Evolutionary conservation across 2,797 vertebrate genomes (phyloP), one percentile per base, ranked within the genome.

Genomic region (Gephyroberyx darwinii): DNA sequence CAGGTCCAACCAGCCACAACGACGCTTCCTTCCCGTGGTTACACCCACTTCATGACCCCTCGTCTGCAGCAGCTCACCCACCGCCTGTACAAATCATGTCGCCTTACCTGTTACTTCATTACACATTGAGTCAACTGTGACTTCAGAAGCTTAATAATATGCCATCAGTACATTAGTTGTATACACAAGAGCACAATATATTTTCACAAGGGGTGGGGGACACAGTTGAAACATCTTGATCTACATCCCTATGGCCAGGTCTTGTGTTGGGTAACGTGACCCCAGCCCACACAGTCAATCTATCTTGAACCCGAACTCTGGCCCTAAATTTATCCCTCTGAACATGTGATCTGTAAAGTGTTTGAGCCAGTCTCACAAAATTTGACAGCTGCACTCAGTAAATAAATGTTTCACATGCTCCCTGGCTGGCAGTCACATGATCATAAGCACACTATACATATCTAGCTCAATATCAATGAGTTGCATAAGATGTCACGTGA

Each of bases 1-100:
- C 73, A 99, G 94, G 92, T 99, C 98, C 90, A 99, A 90, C 98
- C 98, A 99, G 81, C 98, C 98, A 6, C 98, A 99, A 79, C 98
- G 96, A 2, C 98, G 91, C 90, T 99, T 99, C 87, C 98, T 94
- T 88, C 98, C 97, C 0, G 98, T 99, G 79, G 98, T 99, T 60
- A 99, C 98, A 2, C 98, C 98, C 86, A 98, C 96, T 60, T 99
- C 98, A 0, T 97, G 96, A 87, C 98, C 98, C 56, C 96, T 94
- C 1, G 94, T 96, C 91, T 99, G 97, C 75, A 99, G 93, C 73
- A 99, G 93, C 61, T 97, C 96, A 51, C 98, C 98, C 3, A 95
- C 93, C 66, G 95, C 95, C 97, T 99, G 48, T 0, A 64, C 5
- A 61, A 52, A 74, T 64, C 39, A 84, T 13, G 68, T 37, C 73